phyloP scores from a whole-genome alignment of 2,888 invertebrate species.

The Folsomia manolachei region DNA sequence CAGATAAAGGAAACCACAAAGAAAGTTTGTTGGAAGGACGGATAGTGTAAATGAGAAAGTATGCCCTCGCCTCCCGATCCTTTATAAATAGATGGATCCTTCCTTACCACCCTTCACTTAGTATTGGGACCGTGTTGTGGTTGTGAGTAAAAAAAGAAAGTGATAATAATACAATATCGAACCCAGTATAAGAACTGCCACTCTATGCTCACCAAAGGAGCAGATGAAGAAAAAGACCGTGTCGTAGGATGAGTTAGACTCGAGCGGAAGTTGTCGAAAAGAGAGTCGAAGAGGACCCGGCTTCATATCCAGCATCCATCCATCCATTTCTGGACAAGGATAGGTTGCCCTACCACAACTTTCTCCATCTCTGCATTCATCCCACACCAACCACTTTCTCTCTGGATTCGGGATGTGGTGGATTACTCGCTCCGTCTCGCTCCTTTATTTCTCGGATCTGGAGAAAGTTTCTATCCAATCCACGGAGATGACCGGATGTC shows the following conservation, averaged over 20 bases:
- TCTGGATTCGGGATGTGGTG: neutral
- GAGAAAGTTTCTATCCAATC: neutral
- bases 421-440: too few relatives aligned
- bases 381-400: neutral
- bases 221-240: neutral
- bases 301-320: neutral
- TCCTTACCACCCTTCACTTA: too few relatives aligned
- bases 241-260: neutral
- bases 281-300: neutral
- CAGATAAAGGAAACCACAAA: neutral
- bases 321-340: neutral
- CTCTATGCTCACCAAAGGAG: neutral
- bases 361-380: neutral
- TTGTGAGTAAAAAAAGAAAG: neutral
- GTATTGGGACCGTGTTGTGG: slow-evolving; percentile 11
- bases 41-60: slow-evolving; percentile 16
- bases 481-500: too few relatives aligned
- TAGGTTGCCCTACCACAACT: neutral
- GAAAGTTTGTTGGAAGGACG: slow-evolving; percentile 14
- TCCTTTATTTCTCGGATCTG: neutral
- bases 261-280: neutral
- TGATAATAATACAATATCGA: neutral
- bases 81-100: slow-evolving; percentile 8
- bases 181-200: too few relatives aligned
- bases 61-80: neutral